Evolutionary conservation across 2,113 vertebrate species (phyloP).

Genomic region (Microtus montanus): DNA sequence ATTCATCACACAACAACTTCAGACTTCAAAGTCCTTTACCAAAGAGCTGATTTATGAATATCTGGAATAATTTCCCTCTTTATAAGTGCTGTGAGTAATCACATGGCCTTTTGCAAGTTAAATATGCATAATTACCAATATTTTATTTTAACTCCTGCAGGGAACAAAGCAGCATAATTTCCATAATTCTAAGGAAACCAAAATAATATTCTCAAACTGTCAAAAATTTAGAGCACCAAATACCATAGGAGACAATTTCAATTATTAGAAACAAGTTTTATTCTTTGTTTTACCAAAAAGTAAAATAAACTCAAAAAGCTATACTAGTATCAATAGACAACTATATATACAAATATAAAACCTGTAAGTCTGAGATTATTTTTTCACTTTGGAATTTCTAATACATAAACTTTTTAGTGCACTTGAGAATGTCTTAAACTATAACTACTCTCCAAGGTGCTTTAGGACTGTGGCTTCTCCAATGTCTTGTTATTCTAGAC

Average conservation of each 20-base stretch:
- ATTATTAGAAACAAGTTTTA: constrained; percentile 4
- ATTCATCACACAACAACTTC: neutral
- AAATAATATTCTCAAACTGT: constrained; percentile 52
- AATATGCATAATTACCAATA: constrained; percentile 65
- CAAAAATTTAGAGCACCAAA: neutral
- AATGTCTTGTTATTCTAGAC: neutral
- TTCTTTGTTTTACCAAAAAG: constrained; percentile 19
- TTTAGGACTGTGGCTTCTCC: neutral
- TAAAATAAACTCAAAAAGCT: neutral
- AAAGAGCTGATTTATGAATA: constrained; percentile 45
- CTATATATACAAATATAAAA: neutral
- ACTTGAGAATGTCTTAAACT: neutral
- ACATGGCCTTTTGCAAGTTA: constrained; percentile 69
- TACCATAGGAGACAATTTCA: constrained; percentile 24
- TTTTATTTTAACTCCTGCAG: constrained; percentile 69
- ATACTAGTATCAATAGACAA: neutral
- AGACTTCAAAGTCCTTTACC: neutral
- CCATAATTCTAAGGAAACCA: constrained; percentile 1
- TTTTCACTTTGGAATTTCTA: constrained; percentile 19
- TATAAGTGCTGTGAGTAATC: constrained; percentile 62
- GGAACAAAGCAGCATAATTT: constrained; percentile 57
- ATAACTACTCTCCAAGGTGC: neutral
- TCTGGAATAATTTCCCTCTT: constrained; percentile 51
- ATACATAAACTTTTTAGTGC: neutral
- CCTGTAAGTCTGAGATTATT: neutral